These are phyloP conservation scores for Drosophila kuntzei DNA, from an alignment of 2,888 invertebrate genomes.

Conservation along the genomic window DNA sequence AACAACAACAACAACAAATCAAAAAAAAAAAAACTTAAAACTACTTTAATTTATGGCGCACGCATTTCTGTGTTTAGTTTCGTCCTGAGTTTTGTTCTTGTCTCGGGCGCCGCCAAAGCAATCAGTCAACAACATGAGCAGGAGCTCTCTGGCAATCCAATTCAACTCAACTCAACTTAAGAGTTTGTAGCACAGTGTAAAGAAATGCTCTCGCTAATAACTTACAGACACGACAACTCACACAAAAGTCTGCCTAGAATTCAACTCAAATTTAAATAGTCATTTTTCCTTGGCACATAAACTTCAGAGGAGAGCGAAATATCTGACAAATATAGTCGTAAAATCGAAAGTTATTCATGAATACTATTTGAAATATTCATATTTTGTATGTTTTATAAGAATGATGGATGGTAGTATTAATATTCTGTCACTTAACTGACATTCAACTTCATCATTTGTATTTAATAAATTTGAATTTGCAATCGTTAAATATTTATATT, in stretches of 20 bases:
- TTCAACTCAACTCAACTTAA: constrained; percentile 7
- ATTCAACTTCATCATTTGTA: background rate
- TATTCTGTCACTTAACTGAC: background rate
- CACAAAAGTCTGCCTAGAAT: constrained; percentile 14
- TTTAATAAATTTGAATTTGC: background rate
- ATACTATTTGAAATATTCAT: background rate
- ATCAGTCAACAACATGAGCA: constrained; percentile 70
- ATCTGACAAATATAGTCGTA: background rate
- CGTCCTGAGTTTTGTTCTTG: constrained; percentile 35
- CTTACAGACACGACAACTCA: constrained; percentile 42
- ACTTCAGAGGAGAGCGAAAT: background rate
- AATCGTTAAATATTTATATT: background rate
- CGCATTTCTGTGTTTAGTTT: constrained; percentile 74
- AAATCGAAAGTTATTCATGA: background rate
- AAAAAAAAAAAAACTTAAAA: constrained; percentile 64
- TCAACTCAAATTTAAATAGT: background rate
- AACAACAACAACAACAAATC: constrained; percentile 30
- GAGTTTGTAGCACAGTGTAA: constrained; percentile 18
- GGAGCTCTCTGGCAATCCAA: constrained; percentile 14
- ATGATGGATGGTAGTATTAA: background rate
- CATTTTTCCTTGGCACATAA: constrained; percentile 5
- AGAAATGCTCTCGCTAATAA: constrained; percentile 47
- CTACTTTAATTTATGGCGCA: constrained; percentile 80
- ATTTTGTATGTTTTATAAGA: background rate
- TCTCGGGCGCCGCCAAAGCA: constrained; percentile 69